phyloP scores from a whole-genome alignment of 2,113 vertebrate species.

The Taxidea taxus region DNA sequence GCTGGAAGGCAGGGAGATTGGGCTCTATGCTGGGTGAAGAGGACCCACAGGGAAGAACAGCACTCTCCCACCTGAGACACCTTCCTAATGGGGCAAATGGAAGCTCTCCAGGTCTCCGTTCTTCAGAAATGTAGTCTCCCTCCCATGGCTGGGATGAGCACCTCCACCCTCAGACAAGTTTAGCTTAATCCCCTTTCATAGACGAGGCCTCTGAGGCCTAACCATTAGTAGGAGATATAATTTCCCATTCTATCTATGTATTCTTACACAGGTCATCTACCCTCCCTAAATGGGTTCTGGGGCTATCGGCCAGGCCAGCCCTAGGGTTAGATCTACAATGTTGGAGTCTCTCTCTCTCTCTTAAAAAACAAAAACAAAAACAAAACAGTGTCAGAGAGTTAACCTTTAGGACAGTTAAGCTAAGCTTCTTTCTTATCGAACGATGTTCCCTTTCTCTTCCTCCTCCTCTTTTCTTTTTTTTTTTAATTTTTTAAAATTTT shows the following conservation, averaged over 20 bases:
- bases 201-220: neutral
- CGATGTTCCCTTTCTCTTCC: neutral
- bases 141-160: neutral
- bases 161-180: neutral
- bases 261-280: neutral
- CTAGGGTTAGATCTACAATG: neutral
- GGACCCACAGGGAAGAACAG: neutral
- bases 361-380: neutral
- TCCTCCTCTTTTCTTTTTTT: neutral
- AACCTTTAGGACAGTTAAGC: neutral
- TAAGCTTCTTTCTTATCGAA: neutral
- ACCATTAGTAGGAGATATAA: accelerated
- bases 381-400: neutral
- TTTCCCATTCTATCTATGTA: neutral
- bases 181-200: neutral
- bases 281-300: neutral
- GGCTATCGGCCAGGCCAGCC: neutral
- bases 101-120: neutral
- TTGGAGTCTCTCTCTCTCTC: neutral
- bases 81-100: neutral
- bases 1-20: neutral
- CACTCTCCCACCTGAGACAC: neutral
- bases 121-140: neutral
- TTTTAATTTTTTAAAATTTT: no score
- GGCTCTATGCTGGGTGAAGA: neutral